Evolutionary conservation across 2,113 vertebrate species (phyloP), one percentile per base, ranked within the genome.

Genomic region (Eira barbara): DNA sequence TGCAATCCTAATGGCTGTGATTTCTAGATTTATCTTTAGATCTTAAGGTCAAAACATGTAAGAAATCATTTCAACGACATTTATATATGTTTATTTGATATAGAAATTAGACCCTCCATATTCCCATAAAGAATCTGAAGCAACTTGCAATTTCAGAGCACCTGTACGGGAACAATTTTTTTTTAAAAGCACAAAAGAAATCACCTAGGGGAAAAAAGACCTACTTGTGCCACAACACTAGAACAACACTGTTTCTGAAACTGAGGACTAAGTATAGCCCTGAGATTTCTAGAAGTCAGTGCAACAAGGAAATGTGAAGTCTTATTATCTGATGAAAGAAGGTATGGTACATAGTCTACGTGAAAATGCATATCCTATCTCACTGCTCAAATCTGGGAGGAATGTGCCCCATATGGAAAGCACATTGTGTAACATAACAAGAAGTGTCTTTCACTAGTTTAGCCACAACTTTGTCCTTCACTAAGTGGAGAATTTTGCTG

Each of bases 181-280:
- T 74, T 82, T 65, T 79, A 96, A 39, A 96, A 39, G 36, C 29
- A 88, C 27, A 89, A 34, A 29, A 95, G 63, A 98, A 90, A 94
- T 79, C 49, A 49, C 55, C 55, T 63, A 89, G 21, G 49, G 7
- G 6, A 55, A 47, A 34, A 34, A 63, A 71, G 21, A 39, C 45
- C 47, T 85, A 63, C 86, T 88, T 65, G 13, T 92, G 25, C 15
- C 79, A 86, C 47, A 14, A 97, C 89, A n/a, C 27, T 86, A 80
- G 39, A 92, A 81, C 63, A n/a, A 73, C 52, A 79, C 17, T 83
- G 31, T 89, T 92, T 87, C 47, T 92, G 83, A 95, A 73, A 88
- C 4, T 67, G 27, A 80, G 20, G 87, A 18, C 55, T 57, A 96
- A 94, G 59, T 34, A 97, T 20, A 90, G 8, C 29, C 18, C 80